Base-by-base conservation (phyloP, 2,888 invertebrate species). In the Sceliomorpha sp. region DNA sequence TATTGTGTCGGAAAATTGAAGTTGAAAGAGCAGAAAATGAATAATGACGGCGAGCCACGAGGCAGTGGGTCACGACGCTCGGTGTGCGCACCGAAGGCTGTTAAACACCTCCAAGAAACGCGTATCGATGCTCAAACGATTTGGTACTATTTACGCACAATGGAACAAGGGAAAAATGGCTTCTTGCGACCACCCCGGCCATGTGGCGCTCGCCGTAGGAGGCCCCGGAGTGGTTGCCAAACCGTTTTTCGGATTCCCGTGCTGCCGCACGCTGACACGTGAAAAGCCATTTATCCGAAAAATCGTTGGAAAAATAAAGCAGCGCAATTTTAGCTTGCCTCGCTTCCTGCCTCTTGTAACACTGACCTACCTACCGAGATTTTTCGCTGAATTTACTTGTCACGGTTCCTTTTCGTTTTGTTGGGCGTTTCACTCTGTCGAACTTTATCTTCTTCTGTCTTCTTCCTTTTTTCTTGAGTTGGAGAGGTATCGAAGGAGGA, bases 131-230 rank as follows among this genome's bases (percentile, higher is more conserved):
- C 50, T 70, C 56, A 77, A 75, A 81, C 83, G 84, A 85, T 84
- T 81, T 81, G 78, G 81, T 83, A 83, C n/a, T n/a, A n/a, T 81
- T 83, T 81, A 84, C 78, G 75, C 70, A 86, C 83, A 86, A 84
- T 82, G 70, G 72, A 74, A 60, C 66, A 58, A 78, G 81, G n/a
- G n/a, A n/a, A 20, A 79, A 83, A 84, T 84, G 82, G 84, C 75
- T 79, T 80, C 76, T 74, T 73, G 72, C 73, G 73, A 70, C n/a
- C n/a, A 72, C 63, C 78, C 79, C 77, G 78, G 77, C 81, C 77
- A n/a, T n/a, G 80, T 72, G 70, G 77, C 69, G 73, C 50, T 70
- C 79, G 14, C 82, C 62, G 47, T 78, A 81, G 84, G 85, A 82
- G 83, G 82, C 81, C 80, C 64, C 58, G n/a, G n/a, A n/a, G n/a